Evolutionary conservation across 2,888 invertebrate genomes (phyloP).

Genomic region (Psylliodes chrysocephalus): DNA sequence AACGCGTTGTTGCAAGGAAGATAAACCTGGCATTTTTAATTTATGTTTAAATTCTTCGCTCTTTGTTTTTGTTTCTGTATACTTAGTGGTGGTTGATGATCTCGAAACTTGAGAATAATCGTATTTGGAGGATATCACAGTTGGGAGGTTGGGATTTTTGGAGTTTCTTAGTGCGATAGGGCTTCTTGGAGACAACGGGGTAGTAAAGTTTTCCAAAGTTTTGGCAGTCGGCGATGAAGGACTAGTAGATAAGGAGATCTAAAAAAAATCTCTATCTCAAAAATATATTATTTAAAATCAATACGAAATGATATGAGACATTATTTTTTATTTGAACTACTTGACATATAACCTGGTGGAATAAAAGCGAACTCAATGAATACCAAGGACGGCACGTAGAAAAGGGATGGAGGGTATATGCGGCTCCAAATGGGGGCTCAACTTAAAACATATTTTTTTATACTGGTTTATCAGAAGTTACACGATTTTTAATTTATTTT

Average conservation of each 20-base stretch:
- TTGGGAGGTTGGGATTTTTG: slow-evolving; percentile 33
- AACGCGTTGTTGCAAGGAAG: slow-evolving; percentile 68
- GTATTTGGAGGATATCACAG: slow-evolving; percentile 45
- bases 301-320: too few species aligned
- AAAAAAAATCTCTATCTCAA: too few species aligned
- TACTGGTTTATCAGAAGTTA: too few species aligned
- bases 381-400: too few species aligned
- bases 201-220: slow-evolving; percentile 14
- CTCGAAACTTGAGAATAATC: slow-evolving; percentile 33
- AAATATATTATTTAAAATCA: too few species aligned
- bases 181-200: slow-evolving; percentile 43
- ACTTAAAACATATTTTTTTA: too few species aligned
- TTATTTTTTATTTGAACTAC: too few species aligned
- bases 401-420: too few species aligned
- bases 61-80: slow-evolving; percentile 41
- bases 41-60: slow-evolving; percentile 54
- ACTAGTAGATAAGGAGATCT: slow-evolving; percentile 41
- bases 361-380: too few species aligned
- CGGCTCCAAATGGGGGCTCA: too few species aligned
- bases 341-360: too few species aligned
- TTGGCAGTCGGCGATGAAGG: slow-evolving; percentile 26
- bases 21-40: slow-evolving; percentile 67
- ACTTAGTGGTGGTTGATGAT: slow-evolving; percentile 34
- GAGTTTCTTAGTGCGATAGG: slow-evolving; percentile 42
- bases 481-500: too few species aligned